phyloP scores from a whole-genome alignment of 2,113 vertebrate genomes.

The Chlamydotis undulata region DNA sequence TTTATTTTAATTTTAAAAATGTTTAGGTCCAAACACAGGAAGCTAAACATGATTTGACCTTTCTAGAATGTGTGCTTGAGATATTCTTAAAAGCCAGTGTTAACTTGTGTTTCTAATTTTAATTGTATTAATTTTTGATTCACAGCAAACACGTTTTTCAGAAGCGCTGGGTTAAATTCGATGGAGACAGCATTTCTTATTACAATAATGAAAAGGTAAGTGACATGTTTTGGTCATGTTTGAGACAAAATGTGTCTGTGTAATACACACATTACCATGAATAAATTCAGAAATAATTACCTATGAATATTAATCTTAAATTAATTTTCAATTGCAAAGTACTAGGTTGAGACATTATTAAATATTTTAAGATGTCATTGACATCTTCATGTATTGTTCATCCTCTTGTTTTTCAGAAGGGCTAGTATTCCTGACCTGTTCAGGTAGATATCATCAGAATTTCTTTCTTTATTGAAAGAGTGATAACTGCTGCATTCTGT shows the following conservation, averaged over 20 bases:
- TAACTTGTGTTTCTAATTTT: background rate
- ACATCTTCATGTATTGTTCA: background rate
- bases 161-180: conserved; percentile 92
- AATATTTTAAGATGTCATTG: background rate
- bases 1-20: background rate
- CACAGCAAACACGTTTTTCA: conserved; percentile 91
- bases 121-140: conserved; percentile 37
- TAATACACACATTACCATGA: background rate
- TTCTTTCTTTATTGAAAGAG: background rate
- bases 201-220: conserved; percentile 94
- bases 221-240: background rate
- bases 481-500: background rate
- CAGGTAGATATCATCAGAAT: background rate
- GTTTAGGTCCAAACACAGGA: background rate
- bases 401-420: background rate
- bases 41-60: background rate
- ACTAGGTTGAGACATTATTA: background rate
- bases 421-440: background rate
- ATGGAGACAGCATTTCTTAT: conserved; percentile 89
- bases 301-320: background rate
- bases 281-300: background rate
- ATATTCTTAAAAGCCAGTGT: background rate
- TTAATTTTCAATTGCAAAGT: background rate
- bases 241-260: background rate
- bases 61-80: background rate